Evolutionary conservation across 2,888 invertebrate genomes (phyloP).

Genomic region (Agriotes lineatus): DNA sequence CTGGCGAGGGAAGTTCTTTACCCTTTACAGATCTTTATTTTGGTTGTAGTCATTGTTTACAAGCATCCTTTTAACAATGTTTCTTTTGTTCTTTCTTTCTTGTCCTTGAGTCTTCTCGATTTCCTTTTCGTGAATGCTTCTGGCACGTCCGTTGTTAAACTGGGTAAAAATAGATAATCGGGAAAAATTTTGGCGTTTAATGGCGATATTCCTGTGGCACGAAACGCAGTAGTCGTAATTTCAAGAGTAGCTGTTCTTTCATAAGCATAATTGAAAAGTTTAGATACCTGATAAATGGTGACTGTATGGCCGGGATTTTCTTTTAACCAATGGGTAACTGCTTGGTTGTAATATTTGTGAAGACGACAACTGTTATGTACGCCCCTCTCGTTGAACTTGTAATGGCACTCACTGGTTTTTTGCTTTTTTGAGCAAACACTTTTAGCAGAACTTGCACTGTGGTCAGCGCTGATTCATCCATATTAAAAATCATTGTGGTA

Average conservation of each 20-base stretch:
- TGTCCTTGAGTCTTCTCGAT: not conserved
- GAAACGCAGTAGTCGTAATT: slow-evolving; percentile 22
- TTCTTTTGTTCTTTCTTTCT: not conserved
- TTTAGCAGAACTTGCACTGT: slow-evolving; percentile 35
- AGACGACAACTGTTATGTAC: slow-evolving; percentile 34
- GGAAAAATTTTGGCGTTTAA: slow-evolving; percentile 26
- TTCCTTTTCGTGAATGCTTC: slow-evolving; percentile 4
- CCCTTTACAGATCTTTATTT: no score
- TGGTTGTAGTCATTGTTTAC: slow-evolving; percentile 31
- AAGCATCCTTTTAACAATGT: not conserved
- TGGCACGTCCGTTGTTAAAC: slow-evolving; percentile 9
- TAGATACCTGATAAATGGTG: slow-evolving; percentile 28
- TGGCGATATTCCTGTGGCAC: slow-evolving; percentile 33
- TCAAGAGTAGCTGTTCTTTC: slow-evolving; percentile 23
- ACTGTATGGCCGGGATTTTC: slow-evolving; percentile 31
- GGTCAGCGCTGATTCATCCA: no score
- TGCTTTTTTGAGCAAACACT: slow-evolving; percentile 31
- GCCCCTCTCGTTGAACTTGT: slow-evolving; percentile 35
- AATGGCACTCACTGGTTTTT: slow-evolving; percentile 38
- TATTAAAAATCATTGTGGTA: slow-evolving; percentile 34
- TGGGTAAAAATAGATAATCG: slow-evolving; percentile 23
- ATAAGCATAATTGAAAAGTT: slow-evolving; percentile 28
- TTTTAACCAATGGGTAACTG: slow-evolving; percentile 5
- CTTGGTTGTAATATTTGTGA: slow-evolving; percentile 17
- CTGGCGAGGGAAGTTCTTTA: no score